phyloP scores from a whole-genome alignment of 2,888 invertebrate species.

The Drosophila flavopinicola region DNA sequence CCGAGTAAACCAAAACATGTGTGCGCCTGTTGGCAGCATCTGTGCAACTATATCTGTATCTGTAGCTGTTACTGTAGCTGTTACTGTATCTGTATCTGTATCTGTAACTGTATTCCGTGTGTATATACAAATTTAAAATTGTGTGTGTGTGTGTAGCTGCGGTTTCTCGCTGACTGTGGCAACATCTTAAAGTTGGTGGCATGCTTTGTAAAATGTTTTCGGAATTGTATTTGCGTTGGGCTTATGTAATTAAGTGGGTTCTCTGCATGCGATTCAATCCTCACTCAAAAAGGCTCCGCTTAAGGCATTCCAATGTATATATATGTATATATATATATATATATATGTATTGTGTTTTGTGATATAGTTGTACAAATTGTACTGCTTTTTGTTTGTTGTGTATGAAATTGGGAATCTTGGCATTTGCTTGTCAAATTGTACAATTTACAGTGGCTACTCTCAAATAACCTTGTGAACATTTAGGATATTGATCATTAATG shows the following conservation, averaged over 20 bases:
- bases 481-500: too few relatives aligned
- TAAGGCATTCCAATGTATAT: too few relatives aligned
- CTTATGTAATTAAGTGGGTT: neutral
- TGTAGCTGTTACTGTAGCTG: neutral
- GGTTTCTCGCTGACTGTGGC: constrained; percentile 6
- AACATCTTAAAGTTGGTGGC: constrained; percentile 11
- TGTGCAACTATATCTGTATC: neutral
- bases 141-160: constrained; percentile 5
- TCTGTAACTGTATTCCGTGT: neutral
- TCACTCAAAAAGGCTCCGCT: too few relatives aligned
- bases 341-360: too few relatives aligned
- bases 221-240: neutral
- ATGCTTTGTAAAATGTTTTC: neutral
- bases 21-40: neutral
- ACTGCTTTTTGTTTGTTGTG: too few relatives aligned
- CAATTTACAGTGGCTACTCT: too few relatives aligned
- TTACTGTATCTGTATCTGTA: neutral
- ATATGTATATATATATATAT: too few relatives aligned
- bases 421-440: too few relatives aligned
- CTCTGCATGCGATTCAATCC: neutral
- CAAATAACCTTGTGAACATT: too few relatives aligned
- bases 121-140: neutral
- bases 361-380: too few relatives aligned
- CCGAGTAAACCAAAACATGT: neutral
- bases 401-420: too few relatives aligned